Evolutionary conservation across 1,140 invertebrate species (phyloP), one percentile per base, ranked within the genome.

Genomic region (Papilio dardanus): DNA sequence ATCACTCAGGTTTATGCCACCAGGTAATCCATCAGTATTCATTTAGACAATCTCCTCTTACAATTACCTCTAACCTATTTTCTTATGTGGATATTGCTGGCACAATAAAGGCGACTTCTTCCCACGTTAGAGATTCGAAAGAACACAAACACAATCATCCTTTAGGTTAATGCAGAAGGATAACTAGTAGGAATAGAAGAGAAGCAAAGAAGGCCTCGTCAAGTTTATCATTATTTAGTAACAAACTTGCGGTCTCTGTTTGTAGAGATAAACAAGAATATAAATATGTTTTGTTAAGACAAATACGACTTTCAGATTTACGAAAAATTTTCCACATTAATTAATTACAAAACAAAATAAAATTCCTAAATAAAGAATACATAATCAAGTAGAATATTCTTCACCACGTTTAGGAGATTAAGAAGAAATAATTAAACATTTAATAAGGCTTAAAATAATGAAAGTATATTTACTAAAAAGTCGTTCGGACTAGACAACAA

Each of bases 1-100:
- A 2, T 95, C 93, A 84, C 93, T 97, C 67, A 93, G 98, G 28
- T 98, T 99, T 87, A 98, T 98, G 95, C 97, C 98, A 28, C 97
- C 98, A 74, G 95, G 95, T 94, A 90, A 62, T 62, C 12, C 12
- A 12, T 28, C 28, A 50, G 1, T 16, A 12, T 19, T 19, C 16
- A 35, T 67, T 10, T 30, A 62, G 2, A n/a, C n/a, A n/a, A n/a
- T n/a, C n/a, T n/a, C n/a, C n/a, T n/a, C n/a, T n/a, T n/a, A n/a
- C n/a, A n/a, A n/a, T n/a, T n/a, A n/a, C n/a, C n/a, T n/a, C n/a
- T n/a, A n/a, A n/a, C n/a, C n/a, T n/a, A n/a, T n/a, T n/a, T n/a
- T n/a, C n/a, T n/a, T n/a, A n/a, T n/a, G n/a, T n/a, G n/a, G n/a
- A n/a, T n/a, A n/a, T n/a, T n/a, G n/a, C n/a, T n/a, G n/a, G n/a